Evolutionary conservation across 2,888 invertebrate species (phyloP).

Genomic region (Meiosimyza platycephala): DNA sequence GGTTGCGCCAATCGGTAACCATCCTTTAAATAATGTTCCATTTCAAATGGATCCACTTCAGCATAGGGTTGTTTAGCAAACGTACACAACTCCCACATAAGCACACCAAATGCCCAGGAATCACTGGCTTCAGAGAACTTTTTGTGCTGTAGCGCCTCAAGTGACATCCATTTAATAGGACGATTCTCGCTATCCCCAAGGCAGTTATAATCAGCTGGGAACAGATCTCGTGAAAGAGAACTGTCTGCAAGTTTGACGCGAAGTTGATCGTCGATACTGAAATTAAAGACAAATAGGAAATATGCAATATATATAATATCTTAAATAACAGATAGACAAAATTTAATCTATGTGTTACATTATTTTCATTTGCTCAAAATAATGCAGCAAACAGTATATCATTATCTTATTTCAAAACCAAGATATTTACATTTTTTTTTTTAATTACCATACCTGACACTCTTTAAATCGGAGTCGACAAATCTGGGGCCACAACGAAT

Average conservation of each 20-base stretch:
- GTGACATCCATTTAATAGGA: conserved; percentile 94
- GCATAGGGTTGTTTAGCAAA: conserved; percentile 90
- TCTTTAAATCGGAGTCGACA: too few relatives aligned
- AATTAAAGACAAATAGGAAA: background rate
- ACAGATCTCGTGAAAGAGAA: conserved; percentile 88
- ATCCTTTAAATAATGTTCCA: conserved; percentile 87
- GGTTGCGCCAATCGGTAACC: conserved; percentile 93
- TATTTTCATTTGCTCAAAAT: too few relatives aligned
- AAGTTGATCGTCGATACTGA: conserved; percentile 80
- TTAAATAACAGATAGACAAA: background rate
- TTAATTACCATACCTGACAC: too few relatives aligned
- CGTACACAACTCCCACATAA: conserved; percentile 93
- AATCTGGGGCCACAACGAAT: too few relatives aligned
- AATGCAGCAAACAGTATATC: too few relatives aligned
- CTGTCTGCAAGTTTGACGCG: conserved; percentile 89
- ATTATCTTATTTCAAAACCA: too few relatives aligned
- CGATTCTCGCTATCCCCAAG: conserved; percentile 93
- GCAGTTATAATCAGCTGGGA: conserved; percentile 94
- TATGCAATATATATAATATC: too few relatives aligned
- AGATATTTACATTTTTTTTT: too few relatives aligned
- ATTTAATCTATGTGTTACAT: too few relatives aligned
- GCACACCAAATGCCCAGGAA: conserved; percentile 95
- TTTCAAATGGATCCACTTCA: conserved; percentile 93
- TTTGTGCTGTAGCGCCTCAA: conserved; percentile 84
- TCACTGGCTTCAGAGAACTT: conserved; percentile 89